Evolutionary conservation across 2,888 invertebrate species (phyloP).

Genomic region (Drosophila leonis): DNA sequence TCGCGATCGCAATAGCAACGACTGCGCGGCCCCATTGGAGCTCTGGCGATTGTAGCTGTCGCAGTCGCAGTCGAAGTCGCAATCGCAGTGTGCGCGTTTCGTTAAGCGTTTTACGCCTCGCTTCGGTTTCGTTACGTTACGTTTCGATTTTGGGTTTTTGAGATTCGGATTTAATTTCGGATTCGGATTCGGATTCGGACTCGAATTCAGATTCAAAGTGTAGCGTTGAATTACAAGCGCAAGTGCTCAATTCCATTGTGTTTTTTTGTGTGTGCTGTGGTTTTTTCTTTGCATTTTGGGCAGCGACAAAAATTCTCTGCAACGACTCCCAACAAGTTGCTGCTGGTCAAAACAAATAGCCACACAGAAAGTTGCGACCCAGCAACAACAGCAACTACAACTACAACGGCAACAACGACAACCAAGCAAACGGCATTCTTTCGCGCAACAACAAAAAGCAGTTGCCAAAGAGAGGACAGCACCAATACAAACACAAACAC

Average conservation of each 20-base stretch:
- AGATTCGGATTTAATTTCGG: constrained; percentile 20
- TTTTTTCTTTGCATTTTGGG: constrained; percentile 31
- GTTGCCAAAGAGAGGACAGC: constrained; percentile 65
- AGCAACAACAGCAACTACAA: constrained; percentile 51
- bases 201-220: constrained; percentile 44
- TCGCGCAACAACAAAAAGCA: constrained; percentile 83
- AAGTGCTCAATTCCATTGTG: constrained; percentile 51
- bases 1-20: constrained; percentile 53
- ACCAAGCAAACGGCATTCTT: constrained; percentile 83
- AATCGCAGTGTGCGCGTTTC: constrained; percentile 62
- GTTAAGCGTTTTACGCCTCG: constrained; percentile 42
- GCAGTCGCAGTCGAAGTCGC: constrained; percentile 56
- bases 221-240: constrained; percentile 71
- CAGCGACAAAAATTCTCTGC: constrained; percentile 42
- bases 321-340: constrained; percentile 72
- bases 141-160: constrained; percentile 62
- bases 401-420: constrained; percentile 64
- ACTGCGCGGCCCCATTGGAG: constrained; percentile 64
- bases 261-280: constrained; percentile 46
- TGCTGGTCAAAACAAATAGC: constrained; percentile 75
- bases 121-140: constrained; percentile 51
- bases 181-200: constrained; percentile 31
- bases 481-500: constrained; percentile 37
- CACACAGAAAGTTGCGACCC: constrained; percentile 72
- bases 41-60: constrained; percentile 60